These are phyloP conservation scores for Pristionchus maxplancki DNA, from an alignment of 2,888 invertebrate genomes.

Conservation along the genomic window DNA sequence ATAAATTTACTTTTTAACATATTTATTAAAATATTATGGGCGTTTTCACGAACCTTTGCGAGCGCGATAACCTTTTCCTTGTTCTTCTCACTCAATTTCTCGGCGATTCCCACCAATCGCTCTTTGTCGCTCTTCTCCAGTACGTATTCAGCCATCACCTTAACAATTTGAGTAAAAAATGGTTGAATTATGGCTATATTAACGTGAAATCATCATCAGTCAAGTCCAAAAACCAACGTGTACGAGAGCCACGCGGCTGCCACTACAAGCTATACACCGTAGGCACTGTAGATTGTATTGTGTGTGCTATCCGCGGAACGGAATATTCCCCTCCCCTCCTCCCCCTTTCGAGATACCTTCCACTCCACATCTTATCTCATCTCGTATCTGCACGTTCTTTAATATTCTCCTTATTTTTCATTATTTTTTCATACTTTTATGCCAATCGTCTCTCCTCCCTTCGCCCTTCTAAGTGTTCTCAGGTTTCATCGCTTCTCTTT, in stretches of 20 bases:
- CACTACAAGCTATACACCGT: background rate
- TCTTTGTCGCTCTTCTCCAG: background rate
- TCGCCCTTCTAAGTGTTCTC: background rate
- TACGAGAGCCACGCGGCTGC: background rate
- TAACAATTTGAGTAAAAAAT: background rate
- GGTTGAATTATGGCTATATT: background rate
- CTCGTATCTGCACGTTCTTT: background rate
- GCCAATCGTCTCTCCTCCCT: background rate
- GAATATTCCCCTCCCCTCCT: background rate
- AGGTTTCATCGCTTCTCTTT: background rate
- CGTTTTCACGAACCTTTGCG: background rate
- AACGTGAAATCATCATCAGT: background rate
- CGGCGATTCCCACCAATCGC: background rate
- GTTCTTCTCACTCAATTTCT: conserved; percentile 30
- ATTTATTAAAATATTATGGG: background rate
- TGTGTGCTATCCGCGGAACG: background rate
- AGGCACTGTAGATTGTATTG: background rate
- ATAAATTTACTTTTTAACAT: background rate
- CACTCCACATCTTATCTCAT: background rate
- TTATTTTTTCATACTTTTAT: background rate
- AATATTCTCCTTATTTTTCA: background rate
- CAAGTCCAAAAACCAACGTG: background rate
- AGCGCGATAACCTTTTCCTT: conserved; percentile 5
- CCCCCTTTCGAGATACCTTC: conserved; percentile 1
- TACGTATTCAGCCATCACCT: conserved; percentile 47